A percentile compares a stretch with the other conserved stretches of the same genome.
Conservation (phyloP, 1,140 invertebrate genomes). For the Diorhabda elongata region DNA sequence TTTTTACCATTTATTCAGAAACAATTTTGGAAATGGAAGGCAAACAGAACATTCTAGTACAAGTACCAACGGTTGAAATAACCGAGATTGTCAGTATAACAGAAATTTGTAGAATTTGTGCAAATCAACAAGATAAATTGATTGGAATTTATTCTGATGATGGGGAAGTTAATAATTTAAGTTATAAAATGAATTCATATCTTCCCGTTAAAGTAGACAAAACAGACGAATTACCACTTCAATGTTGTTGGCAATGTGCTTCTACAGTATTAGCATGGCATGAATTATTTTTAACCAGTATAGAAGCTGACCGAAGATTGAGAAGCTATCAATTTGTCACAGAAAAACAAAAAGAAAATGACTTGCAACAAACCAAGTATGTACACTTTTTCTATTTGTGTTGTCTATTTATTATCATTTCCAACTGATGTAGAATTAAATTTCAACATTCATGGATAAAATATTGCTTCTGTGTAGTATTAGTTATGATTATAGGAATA, state of each 20-base stretch:
- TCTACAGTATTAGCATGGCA: conserved; percentile 61
- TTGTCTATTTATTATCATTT: too few species aligned
- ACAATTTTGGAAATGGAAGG: conserved; percentile 9
- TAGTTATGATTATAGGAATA: too few species aligned
- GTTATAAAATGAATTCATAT: conserved; percentile 54
- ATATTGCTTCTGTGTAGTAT: too few species aligned
- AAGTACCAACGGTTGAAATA: conserved; percentile 12
- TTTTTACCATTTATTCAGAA: background rate
- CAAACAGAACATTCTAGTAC: conserved; percentile 15
- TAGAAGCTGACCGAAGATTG: conserved; percentile 55
- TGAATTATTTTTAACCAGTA: conserved; percentile 54
- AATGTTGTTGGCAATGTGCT: conserved; percentile 62
- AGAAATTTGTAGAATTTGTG: conserved; percentile 52
- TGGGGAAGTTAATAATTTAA: conserved; percentile 50
- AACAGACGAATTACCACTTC: conserved; percentile 54
- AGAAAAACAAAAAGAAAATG: conserved; percentile 21
- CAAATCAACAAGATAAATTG: conserved; percentile 50
- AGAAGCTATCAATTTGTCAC: conserved; percentile 31
- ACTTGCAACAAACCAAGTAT: background rate
- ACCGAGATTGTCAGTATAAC: conserved; percentile 29
- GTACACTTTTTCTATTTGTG: background rate
- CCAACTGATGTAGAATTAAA: too few species aligned
- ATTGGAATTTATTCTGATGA: conserved; percentile 54
- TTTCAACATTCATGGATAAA: too few species aligned
- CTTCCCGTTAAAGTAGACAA: conserved; percentile 54